Conservation (phyloP, 92 coral and sea anemone species). For the Paramuricea clavata region DNA sequence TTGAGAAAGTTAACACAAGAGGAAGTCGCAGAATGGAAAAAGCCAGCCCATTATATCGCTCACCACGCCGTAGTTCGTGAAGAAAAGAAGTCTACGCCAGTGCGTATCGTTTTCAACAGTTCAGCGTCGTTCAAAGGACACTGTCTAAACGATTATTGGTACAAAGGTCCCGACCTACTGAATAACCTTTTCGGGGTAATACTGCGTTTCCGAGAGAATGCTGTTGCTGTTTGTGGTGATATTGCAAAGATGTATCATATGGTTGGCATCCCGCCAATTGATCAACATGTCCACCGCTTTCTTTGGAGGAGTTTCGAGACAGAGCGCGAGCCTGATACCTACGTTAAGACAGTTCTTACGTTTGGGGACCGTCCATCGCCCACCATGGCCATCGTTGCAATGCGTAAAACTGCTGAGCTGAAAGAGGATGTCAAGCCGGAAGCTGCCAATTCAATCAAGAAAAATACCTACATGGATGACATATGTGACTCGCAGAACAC, state of each 20-base stretch:
- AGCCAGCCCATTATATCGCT: slow-evolving; percentile 65
- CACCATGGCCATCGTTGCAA: slow-evolving; percentile 56
- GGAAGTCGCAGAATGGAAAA: slow-evolving; percentile 50
- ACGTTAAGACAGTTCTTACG: neutral
- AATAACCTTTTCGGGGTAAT: slow-evolving; percentile 50
- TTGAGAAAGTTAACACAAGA: slow-evolving; percentile 59
- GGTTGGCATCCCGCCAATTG: slow-evolving; percentile 27
- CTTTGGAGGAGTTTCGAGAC: slow-evolving; percentile 52
- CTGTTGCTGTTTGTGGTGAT: slow-evolving; percentile 50
- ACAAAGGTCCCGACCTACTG: slow-evolving; percentile 46
- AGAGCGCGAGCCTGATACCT: slow-evolving; percentile 57
- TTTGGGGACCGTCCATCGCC: slow-evolving; percentile 48
- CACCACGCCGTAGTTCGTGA: slow-evolving; percentile 61
- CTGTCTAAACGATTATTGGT: slow-evolving; percentile 39
- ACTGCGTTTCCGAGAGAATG: slow-evolving; percentile 60
- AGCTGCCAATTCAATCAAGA: slow-evolving; percentile 69
- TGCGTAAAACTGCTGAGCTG: slow-evolving; percentile 70
- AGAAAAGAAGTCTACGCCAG: slow-evolving; percentile 69
- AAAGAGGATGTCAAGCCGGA: slow-evolving; percentile 55
- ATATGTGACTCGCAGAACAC: slow-evolving; percentile 67
- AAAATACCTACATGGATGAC: slow-evolving; percentile 73
- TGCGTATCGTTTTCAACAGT: slow-evolving; percentile 36
- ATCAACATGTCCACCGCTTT: slow-evolving; percentile 58
- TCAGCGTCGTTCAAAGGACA: slow-evolving; percentile 47
- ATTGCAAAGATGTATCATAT: slow-evolving; percentile 54